Conservation (phyloP, 2,888 invertebrate genomes). For the Eupithecia insigniata region DNA sequence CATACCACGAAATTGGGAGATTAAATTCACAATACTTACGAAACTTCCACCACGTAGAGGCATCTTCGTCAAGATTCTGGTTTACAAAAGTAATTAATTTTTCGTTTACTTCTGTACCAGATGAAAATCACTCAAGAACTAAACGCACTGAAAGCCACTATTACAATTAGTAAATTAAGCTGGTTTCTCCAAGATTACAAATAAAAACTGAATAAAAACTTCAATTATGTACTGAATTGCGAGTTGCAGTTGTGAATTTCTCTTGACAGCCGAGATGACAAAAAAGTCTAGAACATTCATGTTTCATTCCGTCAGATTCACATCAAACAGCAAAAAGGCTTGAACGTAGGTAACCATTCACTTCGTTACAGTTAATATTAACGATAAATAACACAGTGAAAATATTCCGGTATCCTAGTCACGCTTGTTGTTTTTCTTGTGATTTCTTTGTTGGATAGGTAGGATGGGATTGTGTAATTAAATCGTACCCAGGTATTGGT, state of each 20-base stretch:
- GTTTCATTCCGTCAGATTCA: neutral
- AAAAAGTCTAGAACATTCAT: constrained; percentile 18
- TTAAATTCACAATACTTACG: constrained; percentile 64
- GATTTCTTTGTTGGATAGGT: no score
- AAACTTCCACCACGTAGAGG: constrained; percentile 76
- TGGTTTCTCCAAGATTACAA: neutral
- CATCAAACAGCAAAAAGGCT: no score
- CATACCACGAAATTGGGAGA: constrained; percentile 50
- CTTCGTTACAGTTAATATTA: neutral
- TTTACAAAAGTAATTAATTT: neutral
- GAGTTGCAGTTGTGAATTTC: neutral
- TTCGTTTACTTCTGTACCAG: neutral
- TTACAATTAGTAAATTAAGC: neutral
- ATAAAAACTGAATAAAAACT: neutral
- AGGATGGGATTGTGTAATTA: no score
- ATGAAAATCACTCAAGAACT: neutral
- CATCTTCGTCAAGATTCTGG: constrained; percentile 68
- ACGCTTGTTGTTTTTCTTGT: no score
- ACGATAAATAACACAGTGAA: neutral
- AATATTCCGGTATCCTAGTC: neutral
- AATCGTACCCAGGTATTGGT: no score
- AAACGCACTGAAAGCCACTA: neutral
- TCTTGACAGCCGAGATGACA: constrained; percentile 1
- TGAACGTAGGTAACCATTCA: neutral
- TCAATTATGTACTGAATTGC: neutral